Conservation (phyloP, 1,140 invertebrate genomes). For the Tetragnatha versicolor region DNA sequence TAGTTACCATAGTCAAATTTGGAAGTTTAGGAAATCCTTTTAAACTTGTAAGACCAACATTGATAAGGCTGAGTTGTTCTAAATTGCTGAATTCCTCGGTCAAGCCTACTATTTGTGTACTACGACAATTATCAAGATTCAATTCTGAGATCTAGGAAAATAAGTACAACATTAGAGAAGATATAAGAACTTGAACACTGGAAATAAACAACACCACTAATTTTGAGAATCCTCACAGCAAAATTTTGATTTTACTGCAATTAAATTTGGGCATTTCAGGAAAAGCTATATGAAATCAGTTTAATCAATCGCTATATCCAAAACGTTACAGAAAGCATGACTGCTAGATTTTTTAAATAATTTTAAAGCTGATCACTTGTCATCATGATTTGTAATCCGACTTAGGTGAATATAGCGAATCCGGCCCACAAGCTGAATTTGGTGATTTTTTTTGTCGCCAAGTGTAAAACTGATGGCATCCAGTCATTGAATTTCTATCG, state of each 20-base stretch:
- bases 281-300: background rate
- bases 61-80: conserved; percentile 90
- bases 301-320: background rate
- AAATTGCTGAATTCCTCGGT: conserved; percentile 90
- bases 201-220: background rate
- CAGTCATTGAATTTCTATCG: too few relatives aligned
- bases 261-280: background rate
- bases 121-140: conserved; percentile 94
- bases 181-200: background rate
- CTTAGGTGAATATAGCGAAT: too few relatives aligned
- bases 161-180: conserved; percentile 29
- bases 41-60: conserved; percentile 91
- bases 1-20: conserved; percentile 81
- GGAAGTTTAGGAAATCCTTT: conserved; percentile 88
- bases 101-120: conserved; percentile 88
- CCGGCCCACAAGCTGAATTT: too few relatives aligned
- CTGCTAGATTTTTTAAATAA: too few relatives aligned
- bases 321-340: background rate
- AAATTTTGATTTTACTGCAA: background rate
- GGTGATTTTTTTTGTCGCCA: too few relatives aligned
- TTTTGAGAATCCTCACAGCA: background rate
- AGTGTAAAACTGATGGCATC: too few relatives aligned
- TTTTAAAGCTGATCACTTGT: too few relatives aligned
- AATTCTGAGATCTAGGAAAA: conserved; percentile 87
- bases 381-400: too few relatives aligned